Conservation (phyloP, 2,113 vertebrate species). For the Mohoua ochrocephala region DNA sequence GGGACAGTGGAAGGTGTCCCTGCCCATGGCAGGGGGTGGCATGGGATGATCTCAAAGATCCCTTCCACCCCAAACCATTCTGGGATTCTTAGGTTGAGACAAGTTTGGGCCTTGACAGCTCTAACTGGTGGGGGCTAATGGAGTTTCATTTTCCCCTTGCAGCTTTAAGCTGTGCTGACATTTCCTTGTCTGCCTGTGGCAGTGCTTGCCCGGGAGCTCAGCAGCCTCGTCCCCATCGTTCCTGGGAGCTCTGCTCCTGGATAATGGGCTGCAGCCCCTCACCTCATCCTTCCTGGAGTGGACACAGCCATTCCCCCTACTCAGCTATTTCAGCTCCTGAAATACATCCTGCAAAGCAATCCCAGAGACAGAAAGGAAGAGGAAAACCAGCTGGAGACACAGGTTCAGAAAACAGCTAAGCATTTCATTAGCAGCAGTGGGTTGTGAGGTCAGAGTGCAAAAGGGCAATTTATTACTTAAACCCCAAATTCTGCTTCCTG, state of each 20-base stretch:
- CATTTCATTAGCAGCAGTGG: background rate
- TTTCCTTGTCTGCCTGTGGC: background rate
- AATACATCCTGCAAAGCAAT: background rate
- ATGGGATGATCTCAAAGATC: background rate
- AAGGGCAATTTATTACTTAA: background rate
- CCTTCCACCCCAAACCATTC: background rate
- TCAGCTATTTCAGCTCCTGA: background rate
- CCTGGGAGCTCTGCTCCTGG: background rate
- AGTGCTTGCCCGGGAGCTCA: background rate
- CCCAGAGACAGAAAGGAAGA: background rate
- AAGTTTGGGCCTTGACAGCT: background rate
- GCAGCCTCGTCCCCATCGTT: background rate
- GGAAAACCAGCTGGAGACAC: background rate
- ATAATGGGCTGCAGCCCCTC: background rate
- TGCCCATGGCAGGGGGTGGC: background rate
- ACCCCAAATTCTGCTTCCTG: background rate
- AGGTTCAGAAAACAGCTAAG: background rate
- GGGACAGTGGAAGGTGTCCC: background rate
- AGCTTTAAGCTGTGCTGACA: background rate
- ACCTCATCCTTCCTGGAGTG: background rate
- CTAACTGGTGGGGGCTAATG: rapidly evolving
- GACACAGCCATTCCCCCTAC: background rate
- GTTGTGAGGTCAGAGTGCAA: background rate
- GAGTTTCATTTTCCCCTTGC: background rate
- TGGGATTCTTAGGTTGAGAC: background rate